These are phyloP conservation scores for Lucifuga dentata DNA, from an alignment of 2,113 vertebrate genomes.

Conservation along the genomic window DNA sequence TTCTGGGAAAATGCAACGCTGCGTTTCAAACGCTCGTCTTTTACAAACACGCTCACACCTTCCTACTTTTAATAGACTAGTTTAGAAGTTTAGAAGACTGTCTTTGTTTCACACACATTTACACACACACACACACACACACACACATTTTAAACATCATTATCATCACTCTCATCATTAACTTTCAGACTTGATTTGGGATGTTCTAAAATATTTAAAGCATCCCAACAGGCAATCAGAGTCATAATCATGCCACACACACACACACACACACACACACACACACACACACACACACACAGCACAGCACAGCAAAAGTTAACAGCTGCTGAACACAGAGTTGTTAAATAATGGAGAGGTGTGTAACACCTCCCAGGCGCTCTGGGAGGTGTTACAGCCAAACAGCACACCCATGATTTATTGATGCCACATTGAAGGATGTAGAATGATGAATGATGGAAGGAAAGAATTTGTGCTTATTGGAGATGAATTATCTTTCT, in stretches of 20 bases:
- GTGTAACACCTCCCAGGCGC: constrained; percentile 19
- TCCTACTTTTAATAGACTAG: no score
- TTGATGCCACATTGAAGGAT: constrained; percentile 41
- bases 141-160: constrained; percentile 30
- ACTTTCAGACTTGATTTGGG: constrained; percentile 42
- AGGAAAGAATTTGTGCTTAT: constrained; percentile 29
- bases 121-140: no score
- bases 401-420: constrained; percentile 54
- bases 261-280: constrained; percentile 20
- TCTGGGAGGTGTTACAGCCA: constrained; percentile 27
- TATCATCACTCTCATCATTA: constrained; percentile 25
- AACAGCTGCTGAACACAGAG: constrained; percentile 59
- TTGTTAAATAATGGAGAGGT: constrained; percentile 66
- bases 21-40: no score
- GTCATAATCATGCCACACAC: constrained; percentile 18
- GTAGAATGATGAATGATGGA: constrained; percentile 43
- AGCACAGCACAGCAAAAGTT: constrained; percentile 29
- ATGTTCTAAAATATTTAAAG: constrained; percentile 56
- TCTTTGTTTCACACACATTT: no score
- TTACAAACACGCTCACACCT: no score
- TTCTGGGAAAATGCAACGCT: no score
- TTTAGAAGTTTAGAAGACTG: no score
- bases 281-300: constrained; percentile 16
- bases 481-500: constrained; percentile 15
- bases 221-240: constrained; percentile 44